Conservation (phyloP, 2,113 vertebrate species). For the Athene noctua region DNA sequence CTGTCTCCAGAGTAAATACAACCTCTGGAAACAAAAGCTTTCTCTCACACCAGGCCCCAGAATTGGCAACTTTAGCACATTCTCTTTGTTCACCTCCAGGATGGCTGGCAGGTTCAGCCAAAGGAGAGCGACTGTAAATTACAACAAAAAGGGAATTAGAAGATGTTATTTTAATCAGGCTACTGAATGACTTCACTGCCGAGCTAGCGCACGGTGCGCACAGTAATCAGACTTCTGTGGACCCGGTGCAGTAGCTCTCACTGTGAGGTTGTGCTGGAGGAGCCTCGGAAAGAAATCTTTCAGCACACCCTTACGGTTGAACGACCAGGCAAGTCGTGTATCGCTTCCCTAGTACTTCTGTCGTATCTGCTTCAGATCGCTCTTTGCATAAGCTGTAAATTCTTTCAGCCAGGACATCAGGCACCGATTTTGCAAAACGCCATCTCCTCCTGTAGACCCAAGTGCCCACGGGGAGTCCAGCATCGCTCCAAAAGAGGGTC, state of each 20-base stretch:
- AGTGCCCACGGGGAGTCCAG: not conserved
- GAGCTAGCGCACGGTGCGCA: not conserved
- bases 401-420: not conserved
- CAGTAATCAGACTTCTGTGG: constrained; percentile 23
- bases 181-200: constrained; percentile 53
- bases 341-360: not conserved
- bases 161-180: constrained; percentile 69
- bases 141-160: constrained; percentile 67
- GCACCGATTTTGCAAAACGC: not conserved
- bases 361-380: not conserved
- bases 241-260: not conserved
- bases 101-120: constrained; percentile 72
- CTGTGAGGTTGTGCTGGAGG: not conserved
- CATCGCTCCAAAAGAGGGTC: not conserved
- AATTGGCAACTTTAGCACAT: constrained; percentile 70
- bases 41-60: constrained; percentile 61
- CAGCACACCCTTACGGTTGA: constrained; percentile 41
- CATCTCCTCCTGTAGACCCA: not conserved
- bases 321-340: not conserved
- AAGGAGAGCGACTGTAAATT: constrained; percentile 71
- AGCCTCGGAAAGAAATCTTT: constrained; percentile 49
- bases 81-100: constrained; percentile 72
- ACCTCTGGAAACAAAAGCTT: constrained; percentile 67
- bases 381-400: constrained; percentile 3
- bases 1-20: constrained; percentile 69